Base-by-base conservation (phyloP, 2,888 invertebrate genomes). In the Zygaena filipendulae region DNA sequence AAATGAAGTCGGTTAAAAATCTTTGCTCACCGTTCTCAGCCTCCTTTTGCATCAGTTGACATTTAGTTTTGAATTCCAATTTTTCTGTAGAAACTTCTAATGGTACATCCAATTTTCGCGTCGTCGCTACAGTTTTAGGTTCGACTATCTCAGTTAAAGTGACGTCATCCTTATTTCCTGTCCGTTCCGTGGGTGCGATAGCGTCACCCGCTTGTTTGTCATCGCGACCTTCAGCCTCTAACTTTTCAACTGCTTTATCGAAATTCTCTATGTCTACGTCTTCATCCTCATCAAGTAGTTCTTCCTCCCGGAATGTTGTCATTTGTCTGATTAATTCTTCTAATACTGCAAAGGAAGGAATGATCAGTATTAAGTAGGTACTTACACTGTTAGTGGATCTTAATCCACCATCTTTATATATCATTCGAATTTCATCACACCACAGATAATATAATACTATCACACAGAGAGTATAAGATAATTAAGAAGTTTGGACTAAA, bases 291-390 rank as follows among this genome's bases (percentile, higher is more conserved):
- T 69, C 62, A n/a, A 67, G 50, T 16, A 81, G 75, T 25, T 83
- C 83, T 21, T 84, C 75, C 30, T 63, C 59, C 44, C 71, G 58
- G 35, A 81, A 71, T 11, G 74, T 63, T 10, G 85, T 84, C 69
- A 86, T 83, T 61, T 88, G 87, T 52, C 84, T 70, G 43, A 89
- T 87, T 1, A 89, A 67, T 49, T 89, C 87, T 70, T 88, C 88
- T 53, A 89, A 71, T 14, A 87, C 83, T 72, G 77, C 11, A 59
- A 61, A 18, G 5, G 7, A 16, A n/a, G n/a, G n/a, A n/a, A n/a
- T n/a, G n/a, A n/a, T n/a, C n/a, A n/a, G n/a, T n/a, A n/a, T n/a
- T n/a, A n/a, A n/a, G n/a, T n/a, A n/a, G n/a, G n/a, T n/a, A n/a
- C n/a, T n/a, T n/a, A n/a, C n/a, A n/a, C n/a, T n/a, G n/a, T n/a